A percentile compares a stretch with the other conserved stretches of the same genome.
phyloP scores from a whole-genome alignment of 2,113 vertebrate genomes.

The Apodemus speciosus region DNA sequence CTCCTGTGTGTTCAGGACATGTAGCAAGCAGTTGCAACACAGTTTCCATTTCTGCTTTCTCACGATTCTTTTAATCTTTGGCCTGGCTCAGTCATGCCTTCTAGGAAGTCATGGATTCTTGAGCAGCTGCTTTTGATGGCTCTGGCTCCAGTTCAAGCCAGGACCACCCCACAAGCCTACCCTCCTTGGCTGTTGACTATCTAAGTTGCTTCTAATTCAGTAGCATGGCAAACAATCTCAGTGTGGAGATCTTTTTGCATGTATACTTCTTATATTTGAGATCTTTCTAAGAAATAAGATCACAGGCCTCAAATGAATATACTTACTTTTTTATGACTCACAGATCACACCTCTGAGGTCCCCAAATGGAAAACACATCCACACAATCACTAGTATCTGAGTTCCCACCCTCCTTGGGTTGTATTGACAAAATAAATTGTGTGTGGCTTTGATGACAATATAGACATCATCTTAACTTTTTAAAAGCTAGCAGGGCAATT shows the following conservation, averaged over 20 bases:
- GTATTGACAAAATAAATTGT: not conserved
- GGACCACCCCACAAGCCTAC: not conserved
- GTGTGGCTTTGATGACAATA: not conserved
- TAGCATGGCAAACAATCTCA: not conserved
- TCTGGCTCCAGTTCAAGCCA: not conserved
- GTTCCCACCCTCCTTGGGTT: not conserved
- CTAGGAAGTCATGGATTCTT: not conserved
- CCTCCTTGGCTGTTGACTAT: not conserved
- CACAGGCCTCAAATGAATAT: not conserved
- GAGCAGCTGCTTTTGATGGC: not conserved
- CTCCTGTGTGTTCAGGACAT: not conserved
- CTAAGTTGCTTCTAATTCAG: not conserved
- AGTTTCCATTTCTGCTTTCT: not conserved
- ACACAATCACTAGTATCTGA: accelerated
- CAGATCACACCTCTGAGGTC: not conserved
- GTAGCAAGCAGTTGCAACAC: accelerated
- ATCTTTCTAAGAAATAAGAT: constrained; percentile 12
- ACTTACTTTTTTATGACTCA: not conserved
- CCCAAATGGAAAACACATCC: accelerated
- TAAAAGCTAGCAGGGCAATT: not conserved
- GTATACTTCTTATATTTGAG: not conserved
- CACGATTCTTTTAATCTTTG: not conserved
- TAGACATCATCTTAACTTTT: not conserved
- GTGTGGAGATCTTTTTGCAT: not conserved
- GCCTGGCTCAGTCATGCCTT: not conserved